Evolutionary conservation across 2,113 vertebrate species (phyloP), one percentile per base, ranked within the genome.

Genomic region (Dicentrarchus labrax): DNA sequence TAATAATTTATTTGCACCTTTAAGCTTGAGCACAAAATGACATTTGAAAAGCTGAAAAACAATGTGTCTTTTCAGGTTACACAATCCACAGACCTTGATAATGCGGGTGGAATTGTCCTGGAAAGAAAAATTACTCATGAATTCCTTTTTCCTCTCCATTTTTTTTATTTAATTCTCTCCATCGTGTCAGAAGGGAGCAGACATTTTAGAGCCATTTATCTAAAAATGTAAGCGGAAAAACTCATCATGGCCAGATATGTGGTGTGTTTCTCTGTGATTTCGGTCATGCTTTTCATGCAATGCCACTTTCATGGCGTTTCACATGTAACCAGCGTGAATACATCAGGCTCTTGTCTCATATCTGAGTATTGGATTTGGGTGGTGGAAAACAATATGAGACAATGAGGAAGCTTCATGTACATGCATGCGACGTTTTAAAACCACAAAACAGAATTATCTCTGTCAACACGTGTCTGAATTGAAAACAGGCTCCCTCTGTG

Each of bases 311-410:
- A 74, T 24, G 41, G 1, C 1, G 12, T 12, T 3, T 84, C 38
- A 51, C 36, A 30, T 4, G 39, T 62, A 43, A 59, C 65, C 54
- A 30, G 48, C 15, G 5, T 57, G 59, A 65, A 50, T 48, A n/a
- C 12, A 54, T 65, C 6, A 54, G 15, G 21, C 47, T 67, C 1
- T 59, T 13, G 12, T 68, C n/a, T 56, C 38, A 36, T 10, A n/a
- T 79, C n/a, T 78, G 36, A 76, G 75, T 76, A 65, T 80, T 59
- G 72, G 47, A 87, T 81, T 82, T 47, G 5, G 19, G 10, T 59
- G 36, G 9, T 21, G 43, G 16, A 73, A 30, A 30, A 72, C 56
- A 75, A 73, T 50, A 41, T 22, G 36, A 70, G 24, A 17, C 24
- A 24, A 36, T 54, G 60, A 78, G 48, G 43, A 24, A 36, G 68